These are phyloP conservation scores for Drosophila maculinotata DNA, from an alignment of 2,888 invertebrate genomes.

Conservation along the genomic window DNA sequence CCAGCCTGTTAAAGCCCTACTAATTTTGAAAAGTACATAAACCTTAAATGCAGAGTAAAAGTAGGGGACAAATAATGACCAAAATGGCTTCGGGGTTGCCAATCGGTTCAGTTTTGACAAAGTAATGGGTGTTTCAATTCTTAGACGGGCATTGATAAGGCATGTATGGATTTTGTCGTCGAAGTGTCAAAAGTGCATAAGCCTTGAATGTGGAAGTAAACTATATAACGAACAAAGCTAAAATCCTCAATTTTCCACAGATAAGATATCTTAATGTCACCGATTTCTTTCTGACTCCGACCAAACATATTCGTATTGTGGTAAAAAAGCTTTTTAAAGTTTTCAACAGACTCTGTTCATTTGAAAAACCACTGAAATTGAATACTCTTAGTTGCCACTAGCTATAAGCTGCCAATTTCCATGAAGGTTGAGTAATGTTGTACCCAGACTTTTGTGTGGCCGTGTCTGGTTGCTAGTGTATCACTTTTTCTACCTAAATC, in stretches of 20 bases:
- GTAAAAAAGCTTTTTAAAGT: constrained; percentile 11
- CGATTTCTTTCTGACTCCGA: constrained; percentile 2
- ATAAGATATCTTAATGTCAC: constrained; percentile 2
- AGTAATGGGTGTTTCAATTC: too few relatives aligned
- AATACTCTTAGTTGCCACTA: background rate
- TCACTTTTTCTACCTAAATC: constrained; percentile 35
- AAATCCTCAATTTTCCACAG: constrained; percentile 7
- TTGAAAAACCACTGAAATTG: constrained; percentile 9
- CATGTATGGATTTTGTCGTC: too few relatives aligned
- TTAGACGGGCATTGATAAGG: too few relatives aligned
- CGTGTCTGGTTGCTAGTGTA: constrained; percentile 16
- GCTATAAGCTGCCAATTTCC: constrained; percentile 26
- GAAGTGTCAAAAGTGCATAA: too few relatives aligned
- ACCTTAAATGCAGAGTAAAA: too few relatives aligned
- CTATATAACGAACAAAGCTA: background rate
- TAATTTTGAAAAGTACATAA: too few relatives aligned
- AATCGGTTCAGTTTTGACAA: too few relatives aligned
- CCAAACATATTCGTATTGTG: constrained; percentile 13
- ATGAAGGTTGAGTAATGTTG: constrained; percentile 13
- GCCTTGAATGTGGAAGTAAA: too few relatives aligned
- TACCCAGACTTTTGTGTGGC: constrained; percentile 5
- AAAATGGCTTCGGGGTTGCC: too few relatives aligned
- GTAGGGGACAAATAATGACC: too few relatives aligned
- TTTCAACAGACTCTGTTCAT: background rate
- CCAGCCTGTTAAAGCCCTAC: too few relatives aligned